These are phyloP conservation scores for Antedon mediterranea DNA, from an alignment of 53 echinoderm and acorn worm genomes.

Conservation along the genomic window DNA sequence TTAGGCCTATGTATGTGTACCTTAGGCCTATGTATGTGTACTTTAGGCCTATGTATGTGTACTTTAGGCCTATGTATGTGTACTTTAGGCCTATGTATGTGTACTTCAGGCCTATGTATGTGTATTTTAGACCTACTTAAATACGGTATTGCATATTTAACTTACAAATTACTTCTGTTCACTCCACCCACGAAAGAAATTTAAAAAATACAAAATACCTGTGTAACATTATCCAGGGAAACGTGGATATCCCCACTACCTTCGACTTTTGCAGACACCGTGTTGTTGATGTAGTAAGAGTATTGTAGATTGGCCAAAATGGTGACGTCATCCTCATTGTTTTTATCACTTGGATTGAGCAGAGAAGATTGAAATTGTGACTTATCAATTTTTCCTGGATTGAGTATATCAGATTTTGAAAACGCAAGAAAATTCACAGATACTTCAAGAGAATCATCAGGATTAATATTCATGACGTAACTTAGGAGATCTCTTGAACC, in stretches of 20 bases:
- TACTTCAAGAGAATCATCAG: not conserved
- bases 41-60: too few relatives aligned
- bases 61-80: too few relatives aligned
- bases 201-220: not conserved
- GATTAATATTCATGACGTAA: not conserved
- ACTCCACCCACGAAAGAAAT: too few relatives aligned
- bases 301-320: not conserved
- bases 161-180: too few relatives aligned
- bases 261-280: not conserved
- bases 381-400: too few relatives aligned
- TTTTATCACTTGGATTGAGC: not conserved
- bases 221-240: not conserved
- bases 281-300: not conserved
- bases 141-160: too few relatives aligned
- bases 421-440: not conserved
- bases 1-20: too few relatives aligned
- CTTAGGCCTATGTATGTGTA: too few relatives aligned
- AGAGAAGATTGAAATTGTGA: too few relatives aligned
- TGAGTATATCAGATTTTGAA: not conserved
- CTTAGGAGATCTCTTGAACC: not conserved
- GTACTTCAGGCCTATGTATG: too few relatives aligned
- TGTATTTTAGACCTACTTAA: too few relatives aligned
- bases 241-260: not conserved
- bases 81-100: too few relatives aligned
- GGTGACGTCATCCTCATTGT: not conserved